Conservation (phyloP, 2,888 invertebrate genomes). For the Polydrusus pterygomalis region DNA sequence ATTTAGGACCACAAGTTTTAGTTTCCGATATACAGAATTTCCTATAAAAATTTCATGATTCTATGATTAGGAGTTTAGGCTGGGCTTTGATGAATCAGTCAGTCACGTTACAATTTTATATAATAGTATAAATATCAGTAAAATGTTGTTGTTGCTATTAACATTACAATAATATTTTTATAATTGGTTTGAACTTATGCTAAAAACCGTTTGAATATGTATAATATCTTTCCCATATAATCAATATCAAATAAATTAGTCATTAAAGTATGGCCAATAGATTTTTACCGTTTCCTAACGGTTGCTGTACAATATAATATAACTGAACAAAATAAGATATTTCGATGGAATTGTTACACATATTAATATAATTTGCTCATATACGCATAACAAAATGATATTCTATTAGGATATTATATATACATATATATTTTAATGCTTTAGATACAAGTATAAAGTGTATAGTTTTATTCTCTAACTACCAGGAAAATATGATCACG, state of each 20-base stretch:
- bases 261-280: slow-evolving; percentile 10
- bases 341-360: not conserved
- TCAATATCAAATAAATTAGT: slow-evolving; percentile 16
- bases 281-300: slow-evolving; percentile 36
- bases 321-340: slow-evolving; percentile 16
- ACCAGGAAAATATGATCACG: not conserved
- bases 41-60: too few relatives aligned
- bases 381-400: not conserved
- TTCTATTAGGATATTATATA: too few relatives aligned
- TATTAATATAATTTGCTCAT: not conserved
- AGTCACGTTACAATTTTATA: too few relatives aligned
- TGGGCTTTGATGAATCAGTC: too few relatives aligned
- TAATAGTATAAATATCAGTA: too few relatives aligned
- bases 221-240: slow-evolving; percentile 4
- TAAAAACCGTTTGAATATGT: slow-evolving; percentile 1
- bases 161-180: not conserved
- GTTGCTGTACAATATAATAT: slow-evolving; percentile 10
- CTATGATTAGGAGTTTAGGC: too few relatives aligned
- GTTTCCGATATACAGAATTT: too few relatives aligned
- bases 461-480: too few relatives aligned
- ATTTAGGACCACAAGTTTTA: too few relatives aligned
- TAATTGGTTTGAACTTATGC: not conserved
- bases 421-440: not conserved
- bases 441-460: not conserved
- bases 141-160: too few relatives aligned